Conservation (phyloP, 2,888 invertebrate species). For the Parasteatoda lunata region DNA sequence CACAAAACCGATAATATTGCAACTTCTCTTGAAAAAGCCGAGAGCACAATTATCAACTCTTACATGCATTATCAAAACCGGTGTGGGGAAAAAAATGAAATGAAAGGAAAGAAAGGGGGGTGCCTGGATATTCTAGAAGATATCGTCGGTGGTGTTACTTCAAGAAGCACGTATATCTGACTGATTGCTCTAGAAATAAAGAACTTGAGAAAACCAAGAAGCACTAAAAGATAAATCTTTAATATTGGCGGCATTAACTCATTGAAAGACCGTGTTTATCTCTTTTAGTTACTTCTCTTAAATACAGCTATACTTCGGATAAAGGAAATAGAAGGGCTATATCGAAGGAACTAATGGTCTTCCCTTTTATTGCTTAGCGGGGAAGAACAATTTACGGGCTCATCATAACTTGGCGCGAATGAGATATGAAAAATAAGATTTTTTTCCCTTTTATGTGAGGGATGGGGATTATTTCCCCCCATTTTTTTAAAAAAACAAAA, state of each 20-base stretch:
- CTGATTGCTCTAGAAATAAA: conserved; percentile 30
- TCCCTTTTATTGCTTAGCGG: conserved; percentile 37
- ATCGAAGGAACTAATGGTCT: conserved; percentile 27
- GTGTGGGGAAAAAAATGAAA: neutral
- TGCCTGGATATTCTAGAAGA: neutral
- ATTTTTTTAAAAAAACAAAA: neutral
- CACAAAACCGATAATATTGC: conserved; percentile 2
- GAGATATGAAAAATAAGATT: conserved; percentile 60
- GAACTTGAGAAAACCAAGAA: conserved; percentile 7
- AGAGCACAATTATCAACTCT: conserved; percentile 53
- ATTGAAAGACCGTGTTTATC: conserved; percentile 61
- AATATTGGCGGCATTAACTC: conserved; percentile 61
- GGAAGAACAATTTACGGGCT: conserved; percentile 60
- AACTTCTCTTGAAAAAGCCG: neutral
- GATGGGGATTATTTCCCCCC: conserved; percentile 21
- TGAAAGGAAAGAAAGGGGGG: neutral
- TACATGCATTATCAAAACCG: conserved; percentile 61
- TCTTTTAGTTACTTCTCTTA: conserved; percentile 61
- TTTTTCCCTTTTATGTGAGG: conserved; percentile 13
- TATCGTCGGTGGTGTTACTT: neutral
- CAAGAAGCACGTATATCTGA: conserved; percentile 49
- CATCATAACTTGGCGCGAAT: conserved; percentile 41
- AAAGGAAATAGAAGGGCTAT: conserved; percentile 17
- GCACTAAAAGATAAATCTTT: conserved; percentile 51
- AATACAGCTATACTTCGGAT: conserved; percentile 41